Conservation (phyloP, 2,888 invertebrate species). For the Lepidochrysops patricia region DNA sequence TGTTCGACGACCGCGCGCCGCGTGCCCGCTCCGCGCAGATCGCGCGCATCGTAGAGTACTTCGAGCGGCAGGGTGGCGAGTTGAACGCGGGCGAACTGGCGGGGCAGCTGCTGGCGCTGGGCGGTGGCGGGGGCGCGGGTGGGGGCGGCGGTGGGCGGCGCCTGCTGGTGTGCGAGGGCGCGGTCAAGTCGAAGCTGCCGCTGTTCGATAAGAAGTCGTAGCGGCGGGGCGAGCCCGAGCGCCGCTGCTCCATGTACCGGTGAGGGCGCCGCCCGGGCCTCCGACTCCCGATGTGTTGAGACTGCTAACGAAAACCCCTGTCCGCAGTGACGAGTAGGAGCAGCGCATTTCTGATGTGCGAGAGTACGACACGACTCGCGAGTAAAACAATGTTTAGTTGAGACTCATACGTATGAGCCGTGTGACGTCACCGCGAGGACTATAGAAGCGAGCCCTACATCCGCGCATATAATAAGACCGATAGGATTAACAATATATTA, state of each 20-base stretch:
- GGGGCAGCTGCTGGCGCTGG: conserved; percentile 30
- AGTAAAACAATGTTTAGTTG: no score
- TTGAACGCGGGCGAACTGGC: conserved; percentile 57
- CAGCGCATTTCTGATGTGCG: no score
- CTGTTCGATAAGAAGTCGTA: conserved; percentile 82
- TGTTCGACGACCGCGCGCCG: conserved; percentile 79
- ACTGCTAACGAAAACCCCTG: no score
- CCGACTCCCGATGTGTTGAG: no score
- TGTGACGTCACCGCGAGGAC: neutral
- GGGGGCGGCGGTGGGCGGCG: conserved; percentile 75
- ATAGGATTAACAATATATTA: neutral
- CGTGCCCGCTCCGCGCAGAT: conserved; percentile 80
- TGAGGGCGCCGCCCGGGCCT: conserved; percentile 9
- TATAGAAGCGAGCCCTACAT: neutral
- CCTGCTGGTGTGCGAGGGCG: conserved; percentile 88
- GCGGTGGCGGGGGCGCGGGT: conserved; percentile 31
- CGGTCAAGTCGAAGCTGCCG: conserved; percentile 88
- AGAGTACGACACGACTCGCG: no score
- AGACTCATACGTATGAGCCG: neutral
- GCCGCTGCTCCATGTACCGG: conserved; percentile 18
- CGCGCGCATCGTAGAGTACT: conserved; percentile 90
- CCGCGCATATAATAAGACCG: neutral
- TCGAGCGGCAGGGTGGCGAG: conserved; percentile 83
- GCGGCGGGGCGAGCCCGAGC: conserved; percentile 26
- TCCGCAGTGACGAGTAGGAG: no score